Evolutionary conservation across 2,113 vertebrate genomes (phyloP).

Genomic region (Gallinago media): DNA sequence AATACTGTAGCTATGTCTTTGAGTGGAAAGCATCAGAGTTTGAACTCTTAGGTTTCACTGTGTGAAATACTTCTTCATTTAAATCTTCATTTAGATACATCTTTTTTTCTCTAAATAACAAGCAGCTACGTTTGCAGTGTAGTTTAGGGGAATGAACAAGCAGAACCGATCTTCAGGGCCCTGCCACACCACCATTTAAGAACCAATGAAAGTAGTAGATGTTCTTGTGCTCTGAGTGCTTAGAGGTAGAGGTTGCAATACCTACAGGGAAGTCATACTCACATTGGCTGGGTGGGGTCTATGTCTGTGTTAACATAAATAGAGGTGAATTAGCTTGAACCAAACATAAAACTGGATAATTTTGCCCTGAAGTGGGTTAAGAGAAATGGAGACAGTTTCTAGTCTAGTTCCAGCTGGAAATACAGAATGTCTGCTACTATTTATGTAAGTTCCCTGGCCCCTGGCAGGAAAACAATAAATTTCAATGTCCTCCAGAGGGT

Average conservation of each 20-base stretch:
- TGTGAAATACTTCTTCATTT: not conserved
- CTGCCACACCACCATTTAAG: not conserved
- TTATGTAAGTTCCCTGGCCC: not conserved
- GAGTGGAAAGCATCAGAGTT: not conserved
- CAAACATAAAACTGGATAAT: not conserved
- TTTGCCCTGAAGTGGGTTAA: not conserved
- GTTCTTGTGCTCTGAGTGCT: rapidly evolving
- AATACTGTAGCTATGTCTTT: not conserved
- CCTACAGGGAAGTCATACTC: rapidly evolving
- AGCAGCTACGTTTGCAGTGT: not conserved
- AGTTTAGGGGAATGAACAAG: not conserved
- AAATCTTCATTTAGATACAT: not conserved
- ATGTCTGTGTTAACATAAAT: rapidly evolving
- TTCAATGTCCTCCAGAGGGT: not conserved
- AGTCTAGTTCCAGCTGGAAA: not conserved
- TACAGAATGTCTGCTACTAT: not conserved
- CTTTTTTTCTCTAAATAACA: not conserved
- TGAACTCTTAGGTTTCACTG: not conserved
- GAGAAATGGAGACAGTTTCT: not conserved
- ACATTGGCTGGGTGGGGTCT: rapidly evolving
- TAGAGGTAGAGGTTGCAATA: not conserved
- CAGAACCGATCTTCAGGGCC: not conserved
- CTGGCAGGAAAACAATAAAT: not conserved
- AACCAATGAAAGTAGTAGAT: not conserved
- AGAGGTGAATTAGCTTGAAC: not conserved